Evolutionary conservation across 2,113 vertebrate genomes (phyloP).

Genomic region (Anser cygnoides): DNA sequence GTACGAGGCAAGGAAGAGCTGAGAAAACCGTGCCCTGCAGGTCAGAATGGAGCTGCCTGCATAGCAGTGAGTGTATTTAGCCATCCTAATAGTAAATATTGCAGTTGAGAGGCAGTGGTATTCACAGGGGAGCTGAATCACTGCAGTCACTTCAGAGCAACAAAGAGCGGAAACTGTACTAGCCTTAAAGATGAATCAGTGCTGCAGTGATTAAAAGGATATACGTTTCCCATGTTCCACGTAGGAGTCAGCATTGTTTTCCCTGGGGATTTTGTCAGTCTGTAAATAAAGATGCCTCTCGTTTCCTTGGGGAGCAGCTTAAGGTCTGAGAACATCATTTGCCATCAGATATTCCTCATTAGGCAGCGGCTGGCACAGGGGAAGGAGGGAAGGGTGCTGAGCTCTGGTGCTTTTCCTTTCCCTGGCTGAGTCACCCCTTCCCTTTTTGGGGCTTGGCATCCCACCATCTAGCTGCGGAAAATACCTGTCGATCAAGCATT

Average conservation of each 20-base stretch:
- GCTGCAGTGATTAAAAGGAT: constrained; percentile 34
- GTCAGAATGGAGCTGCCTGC: not conserved
- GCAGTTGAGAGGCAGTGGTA: not conserved
- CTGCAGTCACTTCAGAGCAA: not conserved
- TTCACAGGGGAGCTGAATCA: constrained; percentile 44
- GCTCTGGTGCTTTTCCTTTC: not conserved
- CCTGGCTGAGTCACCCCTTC: not conserved
- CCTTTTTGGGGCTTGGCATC: not conserved
- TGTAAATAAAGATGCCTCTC: constrained; percentile 33
- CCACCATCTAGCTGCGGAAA: not conserved
- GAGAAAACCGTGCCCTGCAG: not conserved
- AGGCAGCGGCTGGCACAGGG: not conserved
- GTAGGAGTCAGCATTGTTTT: not conserved
- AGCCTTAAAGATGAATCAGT: constrained; percentile 22
- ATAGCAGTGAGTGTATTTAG: not conserved
- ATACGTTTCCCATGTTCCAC: not conserved
- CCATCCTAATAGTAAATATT: constrained; percentile 28
- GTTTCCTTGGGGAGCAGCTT: constrained; percentile 24
- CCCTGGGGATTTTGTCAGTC: not conserved
- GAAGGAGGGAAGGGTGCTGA: not conserved
- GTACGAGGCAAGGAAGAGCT: not conserved
- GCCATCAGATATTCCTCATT: not conserved
- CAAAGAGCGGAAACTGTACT: not conserved
- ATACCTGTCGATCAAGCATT: not conserved
- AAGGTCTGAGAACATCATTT: not conserved